Percentiles rank a stretch among this genome's conserved stretches.
Evolutionary conservation across 2,888 invertebrate genomes (phyloP).

Genomic region (Sarcophaga rosellei): DNA sequence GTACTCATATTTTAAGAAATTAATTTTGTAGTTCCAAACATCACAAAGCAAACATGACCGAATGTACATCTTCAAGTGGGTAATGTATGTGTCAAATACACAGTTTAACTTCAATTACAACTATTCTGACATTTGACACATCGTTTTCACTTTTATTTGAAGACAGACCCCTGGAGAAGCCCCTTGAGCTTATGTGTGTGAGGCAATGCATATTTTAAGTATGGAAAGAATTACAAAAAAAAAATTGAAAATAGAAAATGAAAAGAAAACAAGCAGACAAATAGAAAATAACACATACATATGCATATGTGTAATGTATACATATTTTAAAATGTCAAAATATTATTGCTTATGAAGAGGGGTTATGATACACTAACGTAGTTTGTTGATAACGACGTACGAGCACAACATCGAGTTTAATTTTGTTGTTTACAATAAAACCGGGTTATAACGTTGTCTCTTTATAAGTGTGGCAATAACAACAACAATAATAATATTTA

Average conservation of each 20-base stretch:
- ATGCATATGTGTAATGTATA: background rate
- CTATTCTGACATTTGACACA: conserved; percentile 62
- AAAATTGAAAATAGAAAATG: background rate
- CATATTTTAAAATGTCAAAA: conserved; percentile 35
- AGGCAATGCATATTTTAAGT: background rate
- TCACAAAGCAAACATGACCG: no score
- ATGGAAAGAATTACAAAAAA: background rate
- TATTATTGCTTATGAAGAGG: background rate
- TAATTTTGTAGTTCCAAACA: no score
- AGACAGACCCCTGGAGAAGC: background rate
- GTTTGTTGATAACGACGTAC: conserved; percentile 2
- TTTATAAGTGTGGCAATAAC: background rate
- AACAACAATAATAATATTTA: background rate
- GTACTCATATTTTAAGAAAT: no score
- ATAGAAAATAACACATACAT: background rate
- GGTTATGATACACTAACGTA: no score
- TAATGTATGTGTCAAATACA: background rate
- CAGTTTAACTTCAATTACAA: conserved; percentile 35
- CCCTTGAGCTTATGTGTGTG: conserved; percentile 1
- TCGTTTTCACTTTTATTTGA: conserved; percentile 59
- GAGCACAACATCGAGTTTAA: background rate
- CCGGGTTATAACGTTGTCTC: conserved; percentile 2
- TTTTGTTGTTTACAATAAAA: conserved; percentile 21
- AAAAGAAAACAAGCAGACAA: background rate
- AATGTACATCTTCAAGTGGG: no score